phyloP scores from a whole-genome alignment of 1,140 invertebrate genomes.

The Atopsyche davidsoni region DNA sequence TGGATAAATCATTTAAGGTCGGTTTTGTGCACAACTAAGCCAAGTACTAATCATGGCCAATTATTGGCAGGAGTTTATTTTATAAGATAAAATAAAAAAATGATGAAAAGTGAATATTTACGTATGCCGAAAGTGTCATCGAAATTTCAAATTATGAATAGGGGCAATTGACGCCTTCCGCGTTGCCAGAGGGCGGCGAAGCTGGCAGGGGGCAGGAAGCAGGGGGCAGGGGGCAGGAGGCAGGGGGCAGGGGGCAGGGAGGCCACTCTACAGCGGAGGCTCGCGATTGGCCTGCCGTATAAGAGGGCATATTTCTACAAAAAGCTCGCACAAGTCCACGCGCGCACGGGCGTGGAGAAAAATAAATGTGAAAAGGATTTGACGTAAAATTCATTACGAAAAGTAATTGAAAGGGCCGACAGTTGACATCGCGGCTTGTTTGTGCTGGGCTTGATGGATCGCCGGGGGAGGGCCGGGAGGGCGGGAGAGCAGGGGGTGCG shows the following conservation, averaged over 20 bases:
- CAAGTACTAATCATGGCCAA: no score
- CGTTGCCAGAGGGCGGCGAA: background rate
- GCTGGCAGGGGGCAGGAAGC: background rate
- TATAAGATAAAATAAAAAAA: no score
- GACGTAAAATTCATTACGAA: slow-evolving; percentile 31
- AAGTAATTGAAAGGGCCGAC: slow-evolving; percentile 30
- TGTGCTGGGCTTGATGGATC: slow-evolving; percentile 19
- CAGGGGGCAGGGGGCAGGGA: background rate
- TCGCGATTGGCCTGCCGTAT: slow-evolving; percentile 11
- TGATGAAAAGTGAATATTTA: no score
- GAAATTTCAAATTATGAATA: slow-evolving; percentile 15
- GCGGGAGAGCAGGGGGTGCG: no score
- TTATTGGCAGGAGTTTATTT: no score
- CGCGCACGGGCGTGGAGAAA: slow-evolving; percentile 9
- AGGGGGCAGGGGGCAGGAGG: background rate
- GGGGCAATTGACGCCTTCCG: slow-evolving; percentile 13
- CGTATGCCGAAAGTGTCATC: no score
- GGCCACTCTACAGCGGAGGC: slow-evolving; percentile 1
- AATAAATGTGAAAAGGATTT: slow-evolving; percentile 23
- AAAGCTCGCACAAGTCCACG: slow-evolving; percentile 3
- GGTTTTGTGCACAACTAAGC: no score
- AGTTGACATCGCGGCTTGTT: slow-evolving; percentile 24
- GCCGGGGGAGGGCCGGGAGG: slow-evolving; percentile 1
- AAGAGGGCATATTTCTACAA: slow-evolving; percentile 7
- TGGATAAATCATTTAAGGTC: no score